A percentile compares a stretch with the other conserved stretches of the same genome.
Conservation (phyloP, 1,140 invertebrate genomes). For the Carposina sasakii region DNA sequence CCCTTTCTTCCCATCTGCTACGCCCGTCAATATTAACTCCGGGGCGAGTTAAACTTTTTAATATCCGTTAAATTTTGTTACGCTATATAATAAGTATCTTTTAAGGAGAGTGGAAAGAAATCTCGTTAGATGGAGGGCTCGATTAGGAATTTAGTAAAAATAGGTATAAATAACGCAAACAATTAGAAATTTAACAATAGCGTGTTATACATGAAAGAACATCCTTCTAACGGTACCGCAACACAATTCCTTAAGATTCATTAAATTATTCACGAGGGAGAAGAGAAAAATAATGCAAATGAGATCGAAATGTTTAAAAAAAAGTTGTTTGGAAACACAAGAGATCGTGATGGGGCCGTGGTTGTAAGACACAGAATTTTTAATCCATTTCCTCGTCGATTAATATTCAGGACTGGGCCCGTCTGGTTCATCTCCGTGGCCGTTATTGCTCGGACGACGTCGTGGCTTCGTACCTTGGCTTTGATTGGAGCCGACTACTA, state of each 20-base stretch:
- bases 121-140: too few relatives aligned
- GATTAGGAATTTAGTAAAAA: too few relatives aligned
- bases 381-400: slow-evolving; percentile 69
- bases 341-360: slow-evolving; percentile 54
- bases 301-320: slow-evolving; percentile 63
- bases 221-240: too few relatives aligned
- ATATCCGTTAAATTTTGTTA: slow-evolving; percentile 72
- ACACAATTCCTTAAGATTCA: slow-evolving; percentile 66
- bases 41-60: slow-evolving; percentile 69
- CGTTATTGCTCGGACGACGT: slow-evolving; percentile 62
- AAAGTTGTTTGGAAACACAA: slow-evolving; percentile 67
- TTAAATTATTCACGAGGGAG: slow-evolving; percentile 69
- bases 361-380: slow-evolving; percentile 67
- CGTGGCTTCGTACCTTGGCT: slow-evolving; percentile 38
- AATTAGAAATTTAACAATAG: too few relatives aligned
- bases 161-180: too few relatives aligned
- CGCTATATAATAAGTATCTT: slow-evolving; percentile 55
- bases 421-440: slow-evolving; percentile 69
- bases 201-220: too few relatives aligned
- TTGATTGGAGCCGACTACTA: slow-evolving; percentile 64
- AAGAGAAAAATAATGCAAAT: slow-evolving; percentile 65
- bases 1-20: slow-evolving; percentile 68
- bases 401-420: slow-evolving; percentile 65
- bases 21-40: slow-evolving; percentile 74
- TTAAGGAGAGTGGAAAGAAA: slow-evolving; percentile 42